Conservation (phyloP, 37 sponge, comb jelly and placozoan genomes). For the Beroe ovata region DNA sequence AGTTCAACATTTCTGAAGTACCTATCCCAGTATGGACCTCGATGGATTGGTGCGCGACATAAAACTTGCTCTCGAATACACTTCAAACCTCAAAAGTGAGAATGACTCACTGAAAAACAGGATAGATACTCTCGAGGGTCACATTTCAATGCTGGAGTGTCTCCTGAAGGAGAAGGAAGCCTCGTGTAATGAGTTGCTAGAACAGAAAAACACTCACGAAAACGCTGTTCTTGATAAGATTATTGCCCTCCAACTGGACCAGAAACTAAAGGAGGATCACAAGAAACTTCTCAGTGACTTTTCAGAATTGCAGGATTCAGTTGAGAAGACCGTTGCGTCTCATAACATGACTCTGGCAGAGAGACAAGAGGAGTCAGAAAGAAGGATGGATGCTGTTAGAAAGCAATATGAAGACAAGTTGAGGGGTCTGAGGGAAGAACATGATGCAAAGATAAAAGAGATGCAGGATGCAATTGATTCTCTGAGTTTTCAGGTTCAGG, state of each 20-base stretch:
- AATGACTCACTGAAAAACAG: constrained; percentile 40
- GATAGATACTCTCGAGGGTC: background rate
- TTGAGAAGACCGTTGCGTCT: background rate
- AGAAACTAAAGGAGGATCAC: constrained; percentile 14
- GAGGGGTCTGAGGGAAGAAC: background rate
- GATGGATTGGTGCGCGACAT: background rate
- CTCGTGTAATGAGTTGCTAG: background rate
- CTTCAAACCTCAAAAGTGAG: constrained; percentile 38
- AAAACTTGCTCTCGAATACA: background rate
- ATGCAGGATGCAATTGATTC: background rate
- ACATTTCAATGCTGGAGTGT: background rate
- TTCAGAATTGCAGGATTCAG: background rate
- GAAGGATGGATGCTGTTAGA: background rate
- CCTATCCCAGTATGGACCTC: constrained; percentile 12
- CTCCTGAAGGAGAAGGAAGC: background rate
- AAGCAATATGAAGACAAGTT: background rate
- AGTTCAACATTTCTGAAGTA: too few relatives aligned
- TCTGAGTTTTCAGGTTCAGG: background rate
- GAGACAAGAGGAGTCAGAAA: background rate
- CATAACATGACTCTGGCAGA: background rate
- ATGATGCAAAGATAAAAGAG: background rate
- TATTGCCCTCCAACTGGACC: constrained; percentile 41
- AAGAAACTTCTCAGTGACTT: background rate
- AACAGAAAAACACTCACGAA: background rate
- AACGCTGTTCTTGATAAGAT: constrained; percentile 47